phyloP scores from a whole-genome alignment of 2,113 vertebrate species.

The Actenoides lindsayi region DNA sequence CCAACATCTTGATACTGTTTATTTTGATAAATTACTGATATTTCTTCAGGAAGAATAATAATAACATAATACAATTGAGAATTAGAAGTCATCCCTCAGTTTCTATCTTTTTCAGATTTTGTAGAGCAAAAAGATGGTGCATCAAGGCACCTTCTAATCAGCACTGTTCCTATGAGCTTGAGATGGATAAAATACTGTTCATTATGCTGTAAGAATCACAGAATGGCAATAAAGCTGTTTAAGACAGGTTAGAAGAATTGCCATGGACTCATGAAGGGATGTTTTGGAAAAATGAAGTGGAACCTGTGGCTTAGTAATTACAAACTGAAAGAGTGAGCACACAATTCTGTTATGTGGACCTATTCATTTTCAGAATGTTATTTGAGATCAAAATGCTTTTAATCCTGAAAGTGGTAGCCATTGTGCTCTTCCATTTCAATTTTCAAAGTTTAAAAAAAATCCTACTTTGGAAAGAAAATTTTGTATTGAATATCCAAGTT shows the following conservation, averaged over 20 bases:
- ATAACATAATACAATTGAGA: not conserved
- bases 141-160: not conserved
- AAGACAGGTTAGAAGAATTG: not conserved
- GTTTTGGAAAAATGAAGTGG: not conserved
- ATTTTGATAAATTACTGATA: slow-evolving; percentile 7
- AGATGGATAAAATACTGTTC: not conserved
- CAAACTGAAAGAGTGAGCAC: not conserved
- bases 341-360: not conserved
- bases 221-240: not conserved
- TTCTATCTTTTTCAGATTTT: not conserved
- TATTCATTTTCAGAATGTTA: not conserved
- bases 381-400: not conserved
- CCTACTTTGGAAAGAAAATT: not conserved
- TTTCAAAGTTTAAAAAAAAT: not conserved
- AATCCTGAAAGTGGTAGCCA: not conserved
- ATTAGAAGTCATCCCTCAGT: not conserved
- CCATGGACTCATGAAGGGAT: not conserved
- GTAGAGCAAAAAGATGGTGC: not conserved
- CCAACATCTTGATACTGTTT: not conserved
- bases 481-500: not conserved
- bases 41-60: not conserved
- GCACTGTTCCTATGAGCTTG: not conserved
- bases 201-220: not conserved
- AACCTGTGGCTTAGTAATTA: not conserved
- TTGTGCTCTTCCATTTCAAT: not conserved